Percentiles rank a stretch among this genome's conserved stretches.
Conservation (phyloP, 1,140 invertebrate species). For the Danaus plexippus region DNA sequence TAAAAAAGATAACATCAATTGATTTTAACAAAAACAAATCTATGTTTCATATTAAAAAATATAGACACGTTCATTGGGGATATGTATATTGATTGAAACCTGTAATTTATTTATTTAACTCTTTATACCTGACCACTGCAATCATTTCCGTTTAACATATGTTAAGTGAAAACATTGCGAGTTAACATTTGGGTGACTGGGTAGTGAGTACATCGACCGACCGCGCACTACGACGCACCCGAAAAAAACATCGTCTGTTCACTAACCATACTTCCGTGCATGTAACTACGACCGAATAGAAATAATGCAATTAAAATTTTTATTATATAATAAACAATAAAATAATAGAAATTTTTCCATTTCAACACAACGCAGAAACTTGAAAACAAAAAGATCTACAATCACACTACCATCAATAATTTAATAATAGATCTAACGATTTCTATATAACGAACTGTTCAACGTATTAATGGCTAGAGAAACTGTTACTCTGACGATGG, state of each 20-base stretch:
- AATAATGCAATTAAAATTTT: background rate
- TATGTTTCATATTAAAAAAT: too few species aligned
- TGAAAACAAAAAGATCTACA: background rate
- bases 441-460: background rate
- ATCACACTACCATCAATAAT: background rate
- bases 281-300: conserved; percentile 2
- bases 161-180: conserved; percentile 35
- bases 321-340: conserved; percentile 1
- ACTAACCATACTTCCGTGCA: conserved; percentile 33
- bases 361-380: background rate
- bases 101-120: too few species aligned
- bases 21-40: too few species aligned
- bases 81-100: too few species aligned
- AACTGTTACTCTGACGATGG: conserved; percentile 14
- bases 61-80: too few species aligned
- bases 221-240: conserved; percentile 25
- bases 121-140: too few species aligned
- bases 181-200: conserved; percentile 36
- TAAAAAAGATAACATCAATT: too few species aligned
- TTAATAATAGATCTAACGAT: too few species aligned
- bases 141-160: too few species aligned
- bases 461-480: conserved; percentile 6
- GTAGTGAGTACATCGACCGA: conserved; percentile 24
- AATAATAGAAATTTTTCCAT: too few species aligned
- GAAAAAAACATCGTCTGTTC: conserved; percentile 29